Conservation (phyloP, 2,797 vertebrate genomes). For the Pachyuromys duprasi region DNA sequence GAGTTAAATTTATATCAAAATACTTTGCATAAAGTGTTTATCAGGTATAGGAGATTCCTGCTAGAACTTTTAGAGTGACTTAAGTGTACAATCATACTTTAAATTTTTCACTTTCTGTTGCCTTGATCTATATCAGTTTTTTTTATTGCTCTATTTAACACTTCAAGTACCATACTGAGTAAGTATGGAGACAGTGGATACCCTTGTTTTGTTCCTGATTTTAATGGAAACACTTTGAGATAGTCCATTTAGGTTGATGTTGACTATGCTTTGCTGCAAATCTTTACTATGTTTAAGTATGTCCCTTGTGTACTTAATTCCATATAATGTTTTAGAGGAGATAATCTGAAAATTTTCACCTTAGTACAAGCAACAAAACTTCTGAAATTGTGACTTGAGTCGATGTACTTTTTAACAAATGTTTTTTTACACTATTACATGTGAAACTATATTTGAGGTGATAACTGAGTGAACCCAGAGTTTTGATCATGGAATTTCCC, state of each 20-base stretch:
- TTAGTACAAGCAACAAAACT: neutral
- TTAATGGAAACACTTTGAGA: neutral
- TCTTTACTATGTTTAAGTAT: neutral
- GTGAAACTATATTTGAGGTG: neutral
- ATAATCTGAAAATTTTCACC: neutral
- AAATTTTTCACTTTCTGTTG: neutral
- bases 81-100: neutral
- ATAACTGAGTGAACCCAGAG: neutral
- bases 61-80: neutral
- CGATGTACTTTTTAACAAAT: conserved; percentile 29
- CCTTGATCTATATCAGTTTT: neutral
- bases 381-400: conserved; percentile 10
- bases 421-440: neutral
- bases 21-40: neutral
- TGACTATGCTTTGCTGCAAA: neutral
- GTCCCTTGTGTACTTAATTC: neutral
- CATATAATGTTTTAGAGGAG: neutral
- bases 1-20: neutral
- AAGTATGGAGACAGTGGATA: neutral
- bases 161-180: neutral
- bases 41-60: neutral
- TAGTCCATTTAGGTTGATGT: neutral
- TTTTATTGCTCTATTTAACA: neutral
- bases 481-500: neutral
- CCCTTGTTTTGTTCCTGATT: neutral